Evolutionary conservation across 2,797 vertebrate genomes (phyloP), one percentile per base, ranked within the genome.

Genomic region (Pempheris klunzingeri): DNA sequence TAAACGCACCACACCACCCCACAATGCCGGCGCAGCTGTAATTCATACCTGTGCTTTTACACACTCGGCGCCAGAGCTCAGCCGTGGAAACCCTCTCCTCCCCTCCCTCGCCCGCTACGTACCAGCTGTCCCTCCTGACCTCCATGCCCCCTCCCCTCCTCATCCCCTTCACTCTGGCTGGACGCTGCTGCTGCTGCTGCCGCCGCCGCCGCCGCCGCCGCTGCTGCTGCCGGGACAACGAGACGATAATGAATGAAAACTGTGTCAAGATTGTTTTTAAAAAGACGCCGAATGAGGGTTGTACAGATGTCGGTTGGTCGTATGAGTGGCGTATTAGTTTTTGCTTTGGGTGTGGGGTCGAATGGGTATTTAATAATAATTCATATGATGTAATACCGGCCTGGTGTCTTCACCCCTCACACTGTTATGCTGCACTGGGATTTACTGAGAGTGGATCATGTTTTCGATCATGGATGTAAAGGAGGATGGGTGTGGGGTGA

Each of bases 281-380:
- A 80, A 74, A 81, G 75, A 84, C 69, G 3, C n/a, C 74, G 84
- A 83, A 77, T 79, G 89, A 92, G 88, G 88, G 85, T 80, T 94
- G 93, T 94, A 94, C 89, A 94, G 90, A 92, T 85, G 82, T 79
- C 15, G 68, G 73, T 74, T 59, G 88, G 83, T 86, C 63, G 81
- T 90, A 82, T 86, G 91, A 89, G 80, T 91, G 87, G 74, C 18
- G 76, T 88, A 85, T 75, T 90, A 80, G 83, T 89, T 93, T 91
- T 91, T 88, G 86, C 90, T 74, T 93, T 85, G 85, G 90, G 88
- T 90, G 87, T 81, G 74, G 91, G 90, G 78, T 80, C 87, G 89
- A 91, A 78, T 82, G 93, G 90, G 88, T 94, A 92, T 92, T 94
- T 92, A 92, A 92, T 86, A 92, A 92, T 86, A 88, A 92, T 93